Conservation (phyloP, 2,113 vertebrate genomes). For the Trochalopteron elliotii region DNA sequence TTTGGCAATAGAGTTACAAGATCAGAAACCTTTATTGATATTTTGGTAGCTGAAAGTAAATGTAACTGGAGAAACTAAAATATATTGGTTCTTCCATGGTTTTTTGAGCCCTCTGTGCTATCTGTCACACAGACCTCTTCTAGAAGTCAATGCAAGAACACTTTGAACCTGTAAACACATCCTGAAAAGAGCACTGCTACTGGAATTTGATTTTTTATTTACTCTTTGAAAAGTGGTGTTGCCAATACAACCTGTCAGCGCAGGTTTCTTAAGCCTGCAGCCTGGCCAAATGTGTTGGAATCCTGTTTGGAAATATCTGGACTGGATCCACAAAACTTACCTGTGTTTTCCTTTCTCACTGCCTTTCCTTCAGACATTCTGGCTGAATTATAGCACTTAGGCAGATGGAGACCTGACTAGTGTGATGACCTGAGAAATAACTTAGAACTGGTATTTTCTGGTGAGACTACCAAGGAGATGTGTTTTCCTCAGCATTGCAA, state of each 20-base stretch:
- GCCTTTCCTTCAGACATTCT: not conserved
- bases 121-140: not conserved
- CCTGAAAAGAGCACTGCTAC: not conserved
- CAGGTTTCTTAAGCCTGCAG: not conserved
- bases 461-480: not conserved
- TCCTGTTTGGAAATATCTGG: constrained; percentile 21
- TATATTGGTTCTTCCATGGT: not conserved
- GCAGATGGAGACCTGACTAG: not conserved
- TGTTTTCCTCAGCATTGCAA: not conserved
- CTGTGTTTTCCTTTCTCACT: not conserved
- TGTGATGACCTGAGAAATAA: not conserved
- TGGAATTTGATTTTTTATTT: not conserved
- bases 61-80: not conserved
- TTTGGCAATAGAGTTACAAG: not conserved
- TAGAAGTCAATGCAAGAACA: not conserved
- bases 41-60: not conserved
- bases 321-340: not conserved
- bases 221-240: not conserved
- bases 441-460: not conserved
- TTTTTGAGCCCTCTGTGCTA: not conserved
- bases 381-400: not conserved
- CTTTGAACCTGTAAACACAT: not conserved
- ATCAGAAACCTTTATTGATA: not conserved
- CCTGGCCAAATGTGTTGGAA: not conserved
- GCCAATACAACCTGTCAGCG: not conserved